Evolutionary conservation across 1,140 invertebrate genomes (phyloP), one percentile per base, ranked within the genome.

Genomic region (Hylyphantes graminicola): DNA sequence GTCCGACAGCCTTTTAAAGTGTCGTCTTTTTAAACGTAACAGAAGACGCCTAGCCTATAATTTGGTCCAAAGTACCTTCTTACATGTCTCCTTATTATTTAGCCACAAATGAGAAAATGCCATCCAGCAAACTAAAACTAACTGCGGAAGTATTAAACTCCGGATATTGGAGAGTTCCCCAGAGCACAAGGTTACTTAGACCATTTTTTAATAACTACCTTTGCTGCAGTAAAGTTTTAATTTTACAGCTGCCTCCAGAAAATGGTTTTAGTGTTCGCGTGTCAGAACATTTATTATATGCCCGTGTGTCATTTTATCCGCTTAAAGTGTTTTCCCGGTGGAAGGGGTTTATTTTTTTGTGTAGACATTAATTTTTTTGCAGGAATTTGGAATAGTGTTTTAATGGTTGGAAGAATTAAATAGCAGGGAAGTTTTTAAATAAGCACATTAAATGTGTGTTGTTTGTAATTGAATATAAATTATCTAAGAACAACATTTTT

Each of bases 101-200:
- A 74, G 48, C 53, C 19, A 55, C 68, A 70, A 76, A 76, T 76
- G 74, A 76, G 74, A 76, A 76, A 76, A 64, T 64, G 55, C n/a
- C 15, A 63, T 51, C 11, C 13, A 21, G 53, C 21, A 76, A 13
- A 50, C 21, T 63, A 76, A 76, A 76, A 76, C 35, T 17, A 76
- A 76, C 74, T 63, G 74, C 74, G 74, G 74, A 76, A 76, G 74
- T 64, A 76, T 76, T 76, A 76, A 76, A 76, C 48, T 57, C n/a
- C 74, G 57, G 74, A 59, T 63, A 63, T 50, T 76, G 64, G 59
- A 50, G 35, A 64, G 51, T 64, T 76, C 74, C 74, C 74, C 59
- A 63, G 74, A 51, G 74, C 21, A 48, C 51, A 50, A 50, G 35
- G 74, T 76, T 76, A 76, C 74, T 76, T 76, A 63, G n/a, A 12